Evolutionary conservation across 2,888 invertebrate species (phyloP).

Genomic region (Keiferia lycopersicella): DNA sequence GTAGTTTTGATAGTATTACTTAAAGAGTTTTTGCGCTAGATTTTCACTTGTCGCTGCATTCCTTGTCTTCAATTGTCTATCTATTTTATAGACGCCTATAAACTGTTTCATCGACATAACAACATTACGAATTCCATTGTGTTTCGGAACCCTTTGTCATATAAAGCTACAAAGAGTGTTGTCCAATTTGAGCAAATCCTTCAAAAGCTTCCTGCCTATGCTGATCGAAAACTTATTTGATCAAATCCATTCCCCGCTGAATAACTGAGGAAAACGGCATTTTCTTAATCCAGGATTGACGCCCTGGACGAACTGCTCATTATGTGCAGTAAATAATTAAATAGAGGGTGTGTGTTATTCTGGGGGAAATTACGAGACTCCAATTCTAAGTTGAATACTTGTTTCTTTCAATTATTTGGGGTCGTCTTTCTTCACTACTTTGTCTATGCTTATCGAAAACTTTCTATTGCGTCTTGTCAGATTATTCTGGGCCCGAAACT

Average conservation of each 20-base stretch:
- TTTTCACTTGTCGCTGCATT: conserved; percentile 36
- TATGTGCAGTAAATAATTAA: neutral
- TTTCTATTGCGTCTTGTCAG: too few species aligned
- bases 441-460: too few species aligned
- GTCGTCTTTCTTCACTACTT: too few species aligned
- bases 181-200: conserved; percentile 60
- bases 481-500: too few species aligned
- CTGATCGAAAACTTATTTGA: conserved; percentile 46
- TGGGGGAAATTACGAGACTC: neutral
- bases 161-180: conserved; percentile 55
- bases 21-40: conserved; percentile 32
- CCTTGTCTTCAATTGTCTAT: neutral
- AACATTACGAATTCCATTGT: conserved; percentile 41
- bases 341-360: neutral
- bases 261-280: conserved; percentile 18
- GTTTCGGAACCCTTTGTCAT: conserved; percentile 50
- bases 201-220: conserved; percentile 40
- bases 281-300: neutral
- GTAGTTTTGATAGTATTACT: conserved; percentile 25
- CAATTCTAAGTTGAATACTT: too few species aligned
- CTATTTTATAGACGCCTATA: neutral
- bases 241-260: conserved; percentile 36
- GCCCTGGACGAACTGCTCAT: neutral
- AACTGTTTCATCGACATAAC: too few species aligned
- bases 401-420: too few species aligned